Conservation (phyloP, 1,140 invertebrate genomes). For the Yoshiicerus persimilis region DNA sequence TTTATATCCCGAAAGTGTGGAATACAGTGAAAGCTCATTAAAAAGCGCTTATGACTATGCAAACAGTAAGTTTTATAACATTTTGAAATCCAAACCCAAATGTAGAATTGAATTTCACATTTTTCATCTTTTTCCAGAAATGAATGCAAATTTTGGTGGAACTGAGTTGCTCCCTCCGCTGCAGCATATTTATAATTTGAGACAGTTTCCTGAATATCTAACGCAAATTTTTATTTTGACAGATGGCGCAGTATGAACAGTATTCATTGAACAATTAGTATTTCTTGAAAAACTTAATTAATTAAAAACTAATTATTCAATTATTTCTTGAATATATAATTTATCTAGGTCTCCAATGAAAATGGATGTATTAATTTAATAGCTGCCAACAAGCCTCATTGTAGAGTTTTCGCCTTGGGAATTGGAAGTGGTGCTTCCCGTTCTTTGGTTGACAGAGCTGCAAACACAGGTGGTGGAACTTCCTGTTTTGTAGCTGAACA, state of each 20-base stretch:
- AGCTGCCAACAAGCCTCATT: constrained; percentile 46
- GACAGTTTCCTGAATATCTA: constrained; percentile 49
- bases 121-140: not conserved
- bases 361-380: constrained; percentile 50
- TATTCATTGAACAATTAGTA: not conserved
- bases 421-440: constrained; percentile 53
- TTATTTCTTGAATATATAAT: too few species aligned
- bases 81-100: not conserved
- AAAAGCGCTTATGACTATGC: constrained; percentile 19
- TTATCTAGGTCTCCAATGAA: not conserved
- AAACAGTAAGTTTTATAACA: not conserved
- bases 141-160: constrained; percentile 52
- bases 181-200: constrained; percentile 49
- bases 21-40: constrained; percentile 37
- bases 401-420: constrained; percentile 53
- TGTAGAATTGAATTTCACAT: not conserved
- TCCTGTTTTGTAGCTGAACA: constrained; percentile 51
- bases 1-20: constrained; percentile 33
- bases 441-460: constrained; percentile 52
- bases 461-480: constrained; percentile 52
- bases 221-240: constrained; percentile 54
- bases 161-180: constrained; percentile 54
- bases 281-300: not conserved
- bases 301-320: constrained; percentile 10
- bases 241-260: constrained; percentile 50